Percentiles rank a stretch among this genome's conserved stretches.
Evolutionary conservation across 2,888 invertebrate species (phyloP).

Genomic region (Hypsopygia costalis): DNA sequence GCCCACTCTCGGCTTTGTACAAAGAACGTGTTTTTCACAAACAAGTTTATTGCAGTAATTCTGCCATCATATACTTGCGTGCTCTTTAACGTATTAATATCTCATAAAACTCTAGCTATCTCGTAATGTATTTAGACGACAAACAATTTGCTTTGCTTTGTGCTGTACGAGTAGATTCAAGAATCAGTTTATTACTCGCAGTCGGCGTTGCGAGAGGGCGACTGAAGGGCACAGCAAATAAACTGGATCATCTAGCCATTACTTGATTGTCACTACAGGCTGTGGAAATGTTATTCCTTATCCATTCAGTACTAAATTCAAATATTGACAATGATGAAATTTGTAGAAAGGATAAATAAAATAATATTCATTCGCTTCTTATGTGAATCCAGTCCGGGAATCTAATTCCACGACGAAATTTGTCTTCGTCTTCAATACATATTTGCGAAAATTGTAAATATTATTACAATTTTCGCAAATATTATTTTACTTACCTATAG

Average conservation of each 20-base stretch:
- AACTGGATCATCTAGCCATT: conserved; percentile 34
- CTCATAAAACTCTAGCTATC: conserved; percentile 2
- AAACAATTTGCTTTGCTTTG: background rate
- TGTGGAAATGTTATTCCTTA: conserved; percentile 8
- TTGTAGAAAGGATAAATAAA: too few relatives aligned
- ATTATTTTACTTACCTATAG: too few relatives aligned
- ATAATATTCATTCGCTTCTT: too few relatives aligned
- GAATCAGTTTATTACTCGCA: background rate
- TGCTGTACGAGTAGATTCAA: conserved; percentile 5
- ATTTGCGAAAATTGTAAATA: too few relatives aligned
- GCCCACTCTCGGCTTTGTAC: conserved; percentile 10
- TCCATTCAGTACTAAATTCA: background rate
- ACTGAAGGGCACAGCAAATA: conserved; percentile 56
- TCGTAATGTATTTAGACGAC: background rate
- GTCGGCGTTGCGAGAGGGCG: conserved; percentile 19
- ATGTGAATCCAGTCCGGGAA: too few relatives aligned
- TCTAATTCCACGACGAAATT: too few relatives aligned
- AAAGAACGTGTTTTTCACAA: conserved; percentile 9
- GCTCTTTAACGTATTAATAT: background rate
- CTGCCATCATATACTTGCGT: background rate
- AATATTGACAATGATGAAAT: background rate
- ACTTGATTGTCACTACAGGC: conserved; percentile 44
- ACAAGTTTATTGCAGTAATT: background rate
- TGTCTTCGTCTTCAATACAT: too few relatives aligned
- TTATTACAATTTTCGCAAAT: too few relatives aligned